Conservation (phyloP, 2,797 vertebrate species). For the Hydrolagus colliei region DNA sequence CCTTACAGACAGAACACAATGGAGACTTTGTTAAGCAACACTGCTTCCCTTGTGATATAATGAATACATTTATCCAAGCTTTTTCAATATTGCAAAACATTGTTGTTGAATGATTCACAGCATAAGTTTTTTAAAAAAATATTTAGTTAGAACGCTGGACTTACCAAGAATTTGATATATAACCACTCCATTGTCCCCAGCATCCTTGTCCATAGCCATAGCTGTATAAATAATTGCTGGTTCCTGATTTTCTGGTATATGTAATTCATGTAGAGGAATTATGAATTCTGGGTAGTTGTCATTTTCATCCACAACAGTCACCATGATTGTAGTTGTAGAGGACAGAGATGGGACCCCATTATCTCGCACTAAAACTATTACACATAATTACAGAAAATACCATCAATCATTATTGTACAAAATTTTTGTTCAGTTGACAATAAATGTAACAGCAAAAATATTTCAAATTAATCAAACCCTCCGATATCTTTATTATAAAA, state of each 20-base stretch:
- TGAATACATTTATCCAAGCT: neutral
- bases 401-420: neutral
- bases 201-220: constrained; percentile 70
- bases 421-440: neutral
- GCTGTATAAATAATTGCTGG: constrained; percentile 60
- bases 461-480: neutral
- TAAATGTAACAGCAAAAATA: no score
- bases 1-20: constrained; percentile 45
- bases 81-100: neutral
- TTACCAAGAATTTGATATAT: constrained; percentile 72
- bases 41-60: neutral
- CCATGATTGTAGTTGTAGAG: constrained; percentile 59
- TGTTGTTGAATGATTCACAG: neutral
- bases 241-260: constrained; percentile 74
- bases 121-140: neutral
- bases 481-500: neutral
- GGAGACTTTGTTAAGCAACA: neutral
- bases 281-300: constrained; percentile 72
- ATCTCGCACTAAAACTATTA: constrained; percentile 74
- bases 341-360: constrained; percentile 60
- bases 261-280: constrained; percentile 56
- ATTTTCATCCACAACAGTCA: constrained; percentile 76
- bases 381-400: neutral
- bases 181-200: constrained; percentile 66
- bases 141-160: constrained; percentile 25